Evolutionary conservation across 2,113 vertebrate genomes (phyloP).

Genomic region (Anser cygnoides): DNA sequence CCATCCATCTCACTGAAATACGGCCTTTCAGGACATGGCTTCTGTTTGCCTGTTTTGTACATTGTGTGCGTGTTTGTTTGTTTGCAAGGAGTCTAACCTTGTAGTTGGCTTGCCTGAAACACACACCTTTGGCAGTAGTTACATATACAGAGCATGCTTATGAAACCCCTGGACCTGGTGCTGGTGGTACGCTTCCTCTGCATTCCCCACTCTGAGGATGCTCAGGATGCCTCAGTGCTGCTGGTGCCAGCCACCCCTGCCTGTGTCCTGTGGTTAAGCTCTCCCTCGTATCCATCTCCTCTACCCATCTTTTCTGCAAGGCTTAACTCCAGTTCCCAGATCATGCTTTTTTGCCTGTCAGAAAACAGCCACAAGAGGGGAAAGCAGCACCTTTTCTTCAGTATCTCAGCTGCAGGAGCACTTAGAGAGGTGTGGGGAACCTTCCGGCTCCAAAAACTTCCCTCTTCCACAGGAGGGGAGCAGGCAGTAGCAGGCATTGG

Average conservation of each 20-base stretch:
- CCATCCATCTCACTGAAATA: background rate
- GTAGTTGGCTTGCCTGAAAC: background rate
- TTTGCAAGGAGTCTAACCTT: background rate
- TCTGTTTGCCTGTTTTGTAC: background rate
- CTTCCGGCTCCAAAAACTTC: background rate
- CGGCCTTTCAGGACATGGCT: background rate
- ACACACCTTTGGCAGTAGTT: background rate
- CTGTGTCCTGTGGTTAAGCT: accelerated
- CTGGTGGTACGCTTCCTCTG: background rate
- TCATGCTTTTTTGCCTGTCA: background rate
- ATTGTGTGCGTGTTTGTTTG: background rate
- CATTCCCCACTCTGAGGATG: background rate
- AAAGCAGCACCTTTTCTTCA: background rate
- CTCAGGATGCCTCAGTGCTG: background rate
- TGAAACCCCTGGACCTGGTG: background rate
- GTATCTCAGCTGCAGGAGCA: background rate
- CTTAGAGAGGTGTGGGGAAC: background rate
- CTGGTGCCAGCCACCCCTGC: background rate
- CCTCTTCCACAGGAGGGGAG: background rate
- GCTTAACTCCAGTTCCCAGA: background rate
- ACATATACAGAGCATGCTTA: background rate
- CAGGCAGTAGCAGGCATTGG: background rate
- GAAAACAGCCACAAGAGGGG: background rate
- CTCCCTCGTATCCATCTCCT: accelerated
- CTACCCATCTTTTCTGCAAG: background rate